Conservation (phyloP, 1,140 invertebrate genomes). For the Cephus cinctus region DNA sequence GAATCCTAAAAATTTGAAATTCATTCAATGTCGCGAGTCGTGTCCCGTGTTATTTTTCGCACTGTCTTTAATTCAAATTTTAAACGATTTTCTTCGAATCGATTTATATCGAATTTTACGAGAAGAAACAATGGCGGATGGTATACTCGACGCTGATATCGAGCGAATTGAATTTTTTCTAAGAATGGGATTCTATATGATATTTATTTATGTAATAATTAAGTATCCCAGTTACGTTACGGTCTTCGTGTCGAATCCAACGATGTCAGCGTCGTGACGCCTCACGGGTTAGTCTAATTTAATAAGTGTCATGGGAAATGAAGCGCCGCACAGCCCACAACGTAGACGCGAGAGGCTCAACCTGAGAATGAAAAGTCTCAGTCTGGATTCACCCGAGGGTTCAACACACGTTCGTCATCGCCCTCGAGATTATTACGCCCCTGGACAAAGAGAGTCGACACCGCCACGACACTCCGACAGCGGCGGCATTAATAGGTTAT, state of each 20-base stretch:
- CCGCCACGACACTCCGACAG: conserved; percentile 57
- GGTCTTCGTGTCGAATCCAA: no score
- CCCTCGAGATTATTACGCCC: conserved; percentile 56
- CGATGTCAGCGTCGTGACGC: no score
- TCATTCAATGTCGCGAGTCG: conserved; percentile 29
- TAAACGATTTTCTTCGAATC: conserved; percentile 7
- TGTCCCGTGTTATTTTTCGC: conserved; percentile 25
- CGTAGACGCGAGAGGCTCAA: conserved; percentile 89
- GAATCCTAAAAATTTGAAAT: no score
- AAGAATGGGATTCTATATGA: neutral
- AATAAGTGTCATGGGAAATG: conserved; percentile 42
- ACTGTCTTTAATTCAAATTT: conserved; percentile 1
- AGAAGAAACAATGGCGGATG: conserved; percentile 5
- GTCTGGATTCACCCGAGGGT: conserved; percentile 92
- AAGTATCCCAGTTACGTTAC: no score
- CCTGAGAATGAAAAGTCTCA: conserved; percentile 96
- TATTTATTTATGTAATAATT: neutral
- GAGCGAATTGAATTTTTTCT: no score
- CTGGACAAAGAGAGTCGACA: conserved; percentile 55
- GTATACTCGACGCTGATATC: conserved; percentile 26
- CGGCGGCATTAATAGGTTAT: conserved; percentile 60
- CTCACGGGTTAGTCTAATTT: neutral
- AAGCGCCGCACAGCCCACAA: conserved; percentile 91
- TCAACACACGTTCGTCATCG: conserved; percentile 80
- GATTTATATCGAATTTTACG: conserved; percentile 7